A percentile compares a stretch with the other conserved stretches of the same genome.
Conservation (phyloP, 2,888 invertebrate genomes). For the Machimus atricapillus region DNA sequence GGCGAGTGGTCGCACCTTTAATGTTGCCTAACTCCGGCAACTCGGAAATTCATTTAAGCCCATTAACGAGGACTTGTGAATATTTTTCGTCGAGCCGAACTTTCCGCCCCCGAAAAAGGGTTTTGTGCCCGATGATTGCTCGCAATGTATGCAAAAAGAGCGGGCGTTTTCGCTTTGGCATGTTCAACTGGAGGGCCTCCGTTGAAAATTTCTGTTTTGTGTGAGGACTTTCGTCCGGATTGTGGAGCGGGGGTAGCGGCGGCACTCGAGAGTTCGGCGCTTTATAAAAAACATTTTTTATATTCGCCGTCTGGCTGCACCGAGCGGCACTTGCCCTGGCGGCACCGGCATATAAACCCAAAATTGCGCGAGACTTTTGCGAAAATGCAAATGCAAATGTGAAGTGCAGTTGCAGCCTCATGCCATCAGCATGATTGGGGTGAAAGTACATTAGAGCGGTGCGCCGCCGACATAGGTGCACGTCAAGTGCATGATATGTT, state of each 20-base stretch:
- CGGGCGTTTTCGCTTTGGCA: not conserved
- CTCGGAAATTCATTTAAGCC: slow-evolving; percentile 1
- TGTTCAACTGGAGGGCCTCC: not conserved
- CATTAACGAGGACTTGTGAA: not conserved
- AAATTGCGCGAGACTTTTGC: not conserved
- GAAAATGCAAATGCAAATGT: not conserved
- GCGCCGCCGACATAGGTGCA: not conserved
- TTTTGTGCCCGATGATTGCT: not conserved
- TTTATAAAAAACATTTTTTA: not conserved
- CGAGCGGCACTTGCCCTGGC: not conserved
- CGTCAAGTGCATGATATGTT: slow-evolving; percentile 33
- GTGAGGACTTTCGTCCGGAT: not conserved
- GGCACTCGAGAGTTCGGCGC: not conserved
- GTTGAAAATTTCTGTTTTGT: not conserved
- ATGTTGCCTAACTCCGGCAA: not conserved
- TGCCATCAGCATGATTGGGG: not conserved
- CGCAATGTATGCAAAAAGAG: not conserved
- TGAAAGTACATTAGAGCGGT: slow-evolving; percentile 25
- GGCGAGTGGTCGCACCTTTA: slow-evolving; percentile 13
- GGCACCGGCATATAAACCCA: not conserved
- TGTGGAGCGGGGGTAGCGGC: too few species aligned
- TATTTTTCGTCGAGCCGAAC: not conserved
- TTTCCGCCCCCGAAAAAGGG: not conserved
- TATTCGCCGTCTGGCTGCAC: not conserved
- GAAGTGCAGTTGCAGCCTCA: slow-evolving; percentile 21